Evolutionary conservation across 1,140 invertebrate genomes (phyloP).

Genomic region (Gryon sp.): DNA sequence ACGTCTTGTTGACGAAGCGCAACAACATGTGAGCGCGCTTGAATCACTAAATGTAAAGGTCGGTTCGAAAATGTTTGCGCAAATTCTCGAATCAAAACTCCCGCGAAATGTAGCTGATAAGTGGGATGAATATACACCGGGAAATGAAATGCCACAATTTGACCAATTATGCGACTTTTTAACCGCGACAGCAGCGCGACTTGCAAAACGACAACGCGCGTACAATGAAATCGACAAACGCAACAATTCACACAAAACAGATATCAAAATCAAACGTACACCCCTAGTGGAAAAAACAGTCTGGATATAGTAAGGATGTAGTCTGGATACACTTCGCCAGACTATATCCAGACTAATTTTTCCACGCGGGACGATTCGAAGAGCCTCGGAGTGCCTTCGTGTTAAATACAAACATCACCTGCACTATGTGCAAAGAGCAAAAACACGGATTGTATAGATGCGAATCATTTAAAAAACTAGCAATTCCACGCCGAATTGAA

Average conservation of each 20-base stretch:
- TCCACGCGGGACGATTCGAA: no score
- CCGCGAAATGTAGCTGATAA: background rate
- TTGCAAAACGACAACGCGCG: background rate
- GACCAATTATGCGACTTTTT: background rate
- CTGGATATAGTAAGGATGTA: no score
- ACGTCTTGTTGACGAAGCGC: background rate
- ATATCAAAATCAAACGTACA: no score
- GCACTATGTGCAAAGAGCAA: background rate
- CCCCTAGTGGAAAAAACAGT: no score
- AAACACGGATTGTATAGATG: background rate
- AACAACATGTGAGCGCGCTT: conserved; percentile 10
- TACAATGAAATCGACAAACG: background rate
- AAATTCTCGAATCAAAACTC: conserved; percentile 12
- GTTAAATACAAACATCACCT: background rate
- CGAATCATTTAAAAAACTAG: conserved; percentile 6
- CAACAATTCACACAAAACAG: background rate
- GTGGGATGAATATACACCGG: background rate
- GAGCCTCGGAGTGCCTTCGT: background rate
- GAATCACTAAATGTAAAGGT: background rate
- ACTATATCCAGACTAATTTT: no score
- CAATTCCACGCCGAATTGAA: background rate
- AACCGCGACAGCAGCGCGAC: background rate
- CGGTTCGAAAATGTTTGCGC: conserved; percentile 1
- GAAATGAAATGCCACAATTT: conserved; percentile 4
- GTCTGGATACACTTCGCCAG: no score